Base-by-base conservation (phyloP, 2,797 vertebrate species). In the Myotis findleyi region DNA sequence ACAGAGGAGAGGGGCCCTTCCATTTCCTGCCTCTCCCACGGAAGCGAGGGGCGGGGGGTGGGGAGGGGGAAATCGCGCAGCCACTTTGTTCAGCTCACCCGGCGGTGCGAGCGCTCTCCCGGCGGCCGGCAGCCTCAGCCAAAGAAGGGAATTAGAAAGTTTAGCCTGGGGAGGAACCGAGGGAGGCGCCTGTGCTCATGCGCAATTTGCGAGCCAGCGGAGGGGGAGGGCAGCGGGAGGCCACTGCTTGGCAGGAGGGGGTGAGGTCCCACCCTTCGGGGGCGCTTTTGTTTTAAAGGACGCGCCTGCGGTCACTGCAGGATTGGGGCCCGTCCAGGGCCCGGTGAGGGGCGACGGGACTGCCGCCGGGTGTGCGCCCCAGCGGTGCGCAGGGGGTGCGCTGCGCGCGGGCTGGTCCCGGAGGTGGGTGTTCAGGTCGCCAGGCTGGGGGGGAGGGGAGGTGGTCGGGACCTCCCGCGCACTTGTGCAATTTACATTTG, bases 21-120 rank as follows among this genome's bases (percentile, higher is more conserved):
- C 87, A 94, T 95, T 93, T 96, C 90, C 97, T 94, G 96, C 93
- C 90, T 94, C 96, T 97, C 96, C 96, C 97, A 94, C 91, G 94
- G 97, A 96, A 96, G 92, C 51, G 53, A 51, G 38, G 36, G 57
- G 68, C 51, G 53, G 55, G 38, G 36, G 57, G 68, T 27, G 44
- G 57, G 76, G 38, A 91, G 79, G 66, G 71, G 11, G 6, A 33
- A 69, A 87, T 68, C 91, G 23, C 69, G 36, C 85, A 23, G 81
- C 68, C 93, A 96, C 96, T 96, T 90, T 66, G 96, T 95, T 88
- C 92, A 66, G 53, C 89, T 89, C 82, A 87, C 93, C 95, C n/a
- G 0, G 53, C n/a, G 0, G 53, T 7, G 38, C n/a, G 21, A 92
- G 87, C 57, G 72, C 76, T 80, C 51, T 41, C 71, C 38, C 44